Evolutionary conservation across 35 echinoderm and acorn worm species (phyloP).

Genomic region (Heliocidaris tuberculata): DNA sequence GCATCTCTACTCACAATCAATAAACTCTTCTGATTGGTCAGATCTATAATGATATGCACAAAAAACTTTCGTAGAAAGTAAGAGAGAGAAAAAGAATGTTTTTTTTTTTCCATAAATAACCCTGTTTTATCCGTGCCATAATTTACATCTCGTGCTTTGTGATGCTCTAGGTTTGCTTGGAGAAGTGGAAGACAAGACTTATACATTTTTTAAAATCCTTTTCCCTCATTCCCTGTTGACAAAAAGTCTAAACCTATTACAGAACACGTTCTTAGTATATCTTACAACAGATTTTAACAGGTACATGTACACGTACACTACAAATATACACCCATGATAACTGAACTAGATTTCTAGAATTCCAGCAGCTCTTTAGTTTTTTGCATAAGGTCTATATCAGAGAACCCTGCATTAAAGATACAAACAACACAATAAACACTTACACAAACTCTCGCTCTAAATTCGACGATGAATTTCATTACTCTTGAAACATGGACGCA

Average conservation of each 20-base stretch:
- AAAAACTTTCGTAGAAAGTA: constrained; percentile 12
- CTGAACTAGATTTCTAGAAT: background rate
- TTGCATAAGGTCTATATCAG: background rate
- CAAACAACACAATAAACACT: background rate
- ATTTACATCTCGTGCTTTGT: background rate
- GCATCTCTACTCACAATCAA: background rate
- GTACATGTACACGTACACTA: constrained; percentile 4
- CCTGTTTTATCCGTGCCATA: background rate
- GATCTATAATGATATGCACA: constrained; percentile 18
- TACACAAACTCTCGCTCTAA: background rate
- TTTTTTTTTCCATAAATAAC: background rate
- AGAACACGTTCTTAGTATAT: background rate
- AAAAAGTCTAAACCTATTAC: background rate
- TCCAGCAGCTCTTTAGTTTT: background rate
- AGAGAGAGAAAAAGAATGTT: background rate
- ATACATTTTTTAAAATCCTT: background rate
- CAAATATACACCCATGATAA: constrained; percentile 2
- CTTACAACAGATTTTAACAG: background rate
- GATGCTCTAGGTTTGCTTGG: background rate
- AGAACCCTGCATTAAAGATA: background rate
- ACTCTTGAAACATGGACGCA: background rate
- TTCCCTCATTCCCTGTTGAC: background rate
- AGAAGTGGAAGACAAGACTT: constrained; percentile 15
- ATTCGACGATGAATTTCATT: background rate
- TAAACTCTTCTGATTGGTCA: constrained; percentile 17